These are phyloP conservation scores for Rattus norvegicus DNA, from an alignment of 2,113 vertebrate genomes.

Conservation along the genomic window DNA sequence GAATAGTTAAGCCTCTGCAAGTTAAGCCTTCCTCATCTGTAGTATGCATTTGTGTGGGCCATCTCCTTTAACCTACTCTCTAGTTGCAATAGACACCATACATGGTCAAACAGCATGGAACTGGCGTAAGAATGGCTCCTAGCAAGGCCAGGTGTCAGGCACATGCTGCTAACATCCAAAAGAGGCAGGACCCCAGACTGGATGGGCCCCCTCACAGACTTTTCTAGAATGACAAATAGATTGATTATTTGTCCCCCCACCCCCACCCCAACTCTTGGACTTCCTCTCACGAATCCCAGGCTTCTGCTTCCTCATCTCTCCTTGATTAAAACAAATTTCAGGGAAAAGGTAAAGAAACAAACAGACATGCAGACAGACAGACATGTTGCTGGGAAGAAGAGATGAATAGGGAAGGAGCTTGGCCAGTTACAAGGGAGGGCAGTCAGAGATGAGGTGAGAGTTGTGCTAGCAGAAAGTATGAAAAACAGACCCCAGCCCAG, in stretches of 20 bases:
- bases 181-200: background rate
- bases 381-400: background rate
- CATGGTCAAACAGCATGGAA: background rate
- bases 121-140: background rate
- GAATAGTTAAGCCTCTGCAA: background rate
- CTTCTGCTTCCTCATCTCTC: background rate
- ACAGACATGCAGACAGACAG: background rate
- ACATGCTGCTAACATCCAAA: accelerated
- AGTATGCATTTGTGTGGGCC: background rate
- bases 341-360: background rate
- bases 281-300: background rate
- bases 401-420: background rate
- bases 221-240: background rate
- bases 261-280: too few relatives aligned
- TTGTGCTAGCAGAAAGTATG: background rate
- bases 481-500: conserved; percentile 26
- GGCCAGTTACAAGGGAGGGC: background rate
- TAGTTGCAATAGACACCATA: background rate
- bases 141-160: background rate
- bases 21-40: background rate
- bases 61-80: background rate
- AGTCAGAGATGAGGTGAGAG: background rate
- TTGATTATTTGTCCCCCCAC: background rate
- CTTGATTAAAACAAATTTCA: background rate
- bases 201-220: background rate